phyloP scores from a whole-genome alignment of 2,888 invertebrate species.

The Neocrepidodera transversa region DNA sequence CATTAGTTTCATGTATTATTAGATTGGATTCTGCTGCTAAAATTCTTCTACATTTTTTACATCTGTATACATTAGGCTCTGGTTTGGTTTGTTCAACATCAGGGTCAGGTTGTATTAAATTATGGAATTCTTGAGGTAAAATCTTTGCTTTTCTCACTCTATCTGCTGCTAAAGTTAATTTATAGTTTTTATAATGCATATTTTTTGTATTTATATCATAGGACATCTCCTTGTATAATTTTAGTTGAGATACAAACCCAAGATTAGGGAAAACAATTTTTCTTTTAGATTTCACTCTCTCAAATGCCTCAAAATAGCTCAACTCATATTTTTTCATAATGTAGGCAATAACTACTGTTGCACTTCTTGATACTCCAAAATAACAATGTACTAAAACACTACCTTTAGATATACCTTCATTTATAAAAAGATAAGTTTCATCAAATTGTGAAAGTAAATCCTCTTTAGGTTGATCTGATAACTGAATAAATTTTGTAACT shows the following conservation, averaged over 20 bases:
- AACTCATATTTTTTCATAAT: conserved; percentile 86
- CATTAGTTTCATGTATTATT: conserved; percentile 71
- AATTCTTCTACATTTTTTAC: conserved; percentile 79
- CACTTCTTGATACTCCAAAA: conserved; percentile 90
- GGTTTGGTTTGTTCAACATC: conserved; percentile 73
- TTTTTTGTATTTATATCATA: conserved; percentile 73
- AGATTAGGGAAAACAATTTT: conserved; percentile 79
- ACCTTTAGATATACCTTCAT: conserved; percentile 65
- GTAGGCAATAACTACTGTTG: conserved; percentile 85
- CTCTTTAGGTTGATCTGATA: conserved; percentile 84
- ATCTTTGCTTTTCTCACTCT: conserved; percentile 84
- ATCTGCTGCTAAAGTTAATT: conserved; percentile 80
- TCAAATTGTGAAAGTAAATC: conserved; percentile 79
- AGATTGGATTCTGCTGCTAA: conserved; percentile 84
- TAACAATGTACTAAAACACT: conserved; percentile 89
- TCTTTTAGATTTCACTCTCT: conserved; percentile 72
- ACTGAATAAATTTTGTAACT: conserved; percentile 77
- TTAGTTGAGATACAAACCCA: conserved; percentile 81
- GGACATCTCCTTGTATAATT: conserved; percentile 80
- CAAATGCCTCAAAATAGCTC: conserved; percentile 75
- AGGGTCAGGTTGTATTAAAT: conserved; percentile 82
- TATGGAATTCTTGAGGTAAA: conserved; percentile 78
- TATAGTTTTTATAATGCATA: conserved; percentile 76
- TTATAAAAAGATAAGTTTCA: conserved; percentile 79
- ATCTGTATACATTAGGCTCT: conserved; percentile 84